phyloP scores from a whole-genome alignment of 2,888 invertebrate species.

The Gryllus longicercus region DNA sequence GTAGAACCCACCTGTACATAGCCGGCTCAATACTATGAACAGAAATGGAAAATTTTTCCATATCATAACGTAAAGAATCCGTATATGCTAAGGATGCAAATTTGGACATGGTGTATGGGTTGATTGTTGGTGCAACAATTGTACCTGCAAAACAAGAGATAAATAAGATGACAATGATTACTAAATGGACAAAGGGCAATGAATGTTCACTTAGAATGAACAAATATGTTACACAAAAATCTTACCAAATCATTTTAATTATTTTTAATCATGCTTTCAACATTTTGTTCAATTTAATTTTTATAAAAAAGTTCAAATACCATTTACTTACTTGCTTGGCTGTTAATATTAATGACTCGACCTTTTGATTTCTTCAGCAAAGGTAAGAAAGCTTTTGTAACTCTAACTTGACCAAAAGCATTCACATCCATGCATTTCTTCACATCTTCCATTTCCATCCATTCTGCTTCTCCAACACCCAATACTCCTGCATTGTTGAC shows the following conservation, averaged over 20 bases:
- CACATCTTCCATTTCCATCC: conserved; percentile 48
- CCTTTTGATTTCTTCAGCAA: conserved; percentile 39
- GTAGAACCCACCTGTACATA: too few species aligned
- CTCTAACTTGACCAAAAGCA: conserved; percentile 43
- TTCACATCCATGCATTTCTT: conserved; percentile 43
- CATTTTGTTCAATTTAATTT: too few species aligned
- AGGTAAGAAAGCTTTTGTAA: conserved; percentile 44
- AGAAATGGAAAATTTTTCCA: neutral
- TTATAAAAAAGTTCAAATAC: too few species aligned
- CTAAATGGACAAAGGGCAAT: too few species aligned
- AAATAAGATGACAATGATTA: too few species aligned
- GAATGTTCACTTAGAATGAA: too few species aligned
- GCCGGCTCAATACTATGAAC: conserved; percentile 19
- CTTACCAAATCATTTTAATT: too few species aligned
- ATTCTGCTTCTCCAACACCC: conserved; percentile 49
- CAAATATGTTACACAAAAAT: too few species aligned
- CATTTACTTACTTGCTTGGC: conserved; percentile 20
- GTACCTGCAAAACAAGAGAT: neutral
- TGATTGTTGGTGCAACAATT: neutral
- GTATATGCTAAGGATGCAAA: neutral
- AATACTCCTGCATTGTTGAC: conserved; percentile 54
- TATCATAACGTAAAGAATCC: neutral
- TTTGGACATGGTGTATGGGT: neutral
- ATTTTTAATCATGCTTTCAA: too few species aligned
- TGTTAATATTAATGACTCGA: conserved; percentile 18